Evolutionary conservation across 64 coral and sea anemone genomes (phyloP).

Genomic region (Hydrozoanthus tunicans): DNA sequence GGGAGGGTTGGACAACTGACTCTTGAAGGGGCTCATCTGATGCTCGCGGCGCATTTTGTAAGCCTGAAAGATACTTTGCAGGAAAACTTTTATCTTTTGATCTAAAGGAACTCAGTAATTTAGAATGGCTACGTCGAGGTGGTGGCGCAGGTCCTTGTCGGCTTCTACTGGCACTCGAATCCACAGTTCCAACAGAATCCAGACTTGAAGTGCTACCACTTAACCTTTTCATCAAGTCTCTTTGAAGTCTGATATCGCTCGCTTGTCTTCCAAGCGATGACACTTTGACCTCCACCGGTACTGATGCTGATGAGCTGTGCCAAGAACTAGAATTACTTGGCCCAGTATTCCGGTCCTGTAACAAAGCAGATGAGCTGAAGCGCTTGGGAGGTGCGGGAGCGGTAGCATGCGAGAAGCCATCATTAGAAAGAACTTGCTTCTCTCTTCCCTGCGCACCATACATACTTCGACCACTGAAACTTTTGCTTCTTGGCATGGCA

Average conservation of each 20-base stretch:
- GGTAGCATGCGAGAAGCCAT: neutral
- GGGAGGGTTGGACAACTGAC: neutral
- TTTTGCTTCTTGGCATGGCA: constrained; percentile 16
- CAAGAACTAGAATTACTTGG: neutral
- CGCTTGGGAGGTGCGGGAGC: constrained; percentile 35
- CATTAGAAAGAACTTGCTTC: neutral
- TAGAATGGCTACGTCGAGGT: constrained; percentile 75
- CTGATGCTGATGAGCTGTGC: constrained; percentile 26
- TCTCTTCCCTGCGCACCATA: neutral
- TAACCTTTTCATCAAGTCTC: constrained; percentile 39
- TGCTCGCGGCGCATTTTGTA: constrained; percentile 10
- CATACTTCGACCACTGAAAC: constrained; percentile 11
- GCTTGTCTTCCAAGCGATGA: neutral
- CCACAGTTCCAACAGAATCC: constrained; percentile 68
- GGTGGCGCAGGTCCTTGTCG: constrained; percentile 81
- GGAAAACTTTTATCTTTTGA: constrained; percentile 47
- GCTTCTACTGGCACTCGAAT: constrained; percentile 56
- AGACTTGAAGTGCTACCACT: constrained; percentile 85
- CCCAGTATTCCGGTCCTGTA: constrained; percentile 6
- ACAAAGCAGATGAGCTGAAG: constrained; percentile 42
- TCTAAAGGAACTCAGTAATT: constrained; percentile 77
- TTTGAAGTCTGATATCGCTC: constrained; percentile 44
- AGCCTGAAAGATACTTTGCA: constrained; percentile 47
- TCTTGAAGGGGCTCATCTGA: neutral
- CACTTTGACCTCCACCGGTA: constrained; percentile 20